phyloP scores from a whole-genome alignment of 2,113 vertebrate genomes.

The Pedionomus torquatus region DNA sequence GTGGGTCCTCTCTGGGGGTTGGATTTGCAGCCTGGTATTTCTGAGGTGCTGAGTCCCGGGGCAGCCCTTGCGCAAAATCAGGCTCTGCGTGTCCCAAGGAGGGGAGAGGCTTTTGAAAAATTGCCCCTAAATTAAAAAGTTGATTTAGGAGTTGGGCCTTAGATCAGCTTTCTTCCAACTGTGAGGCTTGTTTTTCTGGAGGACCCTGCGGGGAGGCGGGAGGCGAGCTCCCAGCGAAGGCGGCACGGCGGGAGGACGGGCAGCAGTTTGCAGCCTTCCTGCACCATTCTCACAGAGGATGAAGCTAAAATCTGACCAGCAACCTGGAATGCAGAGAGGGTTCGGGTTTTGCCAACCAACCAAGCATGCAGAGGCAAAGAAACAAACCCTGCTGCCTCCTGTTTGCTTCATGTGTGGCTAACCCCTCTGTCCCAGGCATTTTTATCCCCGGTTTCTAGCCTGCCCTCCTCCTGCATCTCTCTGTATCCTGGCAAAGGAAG shows the following conservation, averaged over 20 bases:
- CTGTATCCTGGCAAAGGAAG: not conserved
- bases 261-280: not conserved
- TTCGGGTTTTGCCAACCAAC: not conserved
- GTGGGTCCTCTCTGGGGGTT: not conserved
- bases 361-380: not conserved
- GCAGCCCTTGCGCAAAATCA: not conserved
- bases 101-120: not conserved
- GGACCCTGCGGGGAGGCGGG: not conserved
- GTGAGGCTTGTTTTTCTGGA: not conserved
- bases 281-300: not conserved
- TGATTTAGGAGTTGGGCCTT: not conserved
- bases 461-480: not conserved
- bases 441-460: not conserved
- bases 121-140: not conserved
- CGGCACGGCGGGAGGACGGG: not conserved
- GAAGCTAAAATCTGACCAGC: not conserved
- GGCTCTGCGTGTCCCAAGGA: not conserved
- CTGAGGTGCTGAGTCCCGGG: not conserved
- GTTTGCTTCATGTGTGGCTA: not conserved
- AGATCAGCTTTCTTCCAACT: not conserved
- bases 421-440: not conserved
- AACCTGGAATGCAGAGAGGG: not conserved
- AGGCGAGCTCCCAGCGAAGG: not conserved
- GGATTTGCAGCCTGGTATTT: not conserved
- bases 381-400: not conserved